Base-by-base conservation (phyloP, 1,140 invertebrate genomes). In the Pantala flavescens region DNA sequence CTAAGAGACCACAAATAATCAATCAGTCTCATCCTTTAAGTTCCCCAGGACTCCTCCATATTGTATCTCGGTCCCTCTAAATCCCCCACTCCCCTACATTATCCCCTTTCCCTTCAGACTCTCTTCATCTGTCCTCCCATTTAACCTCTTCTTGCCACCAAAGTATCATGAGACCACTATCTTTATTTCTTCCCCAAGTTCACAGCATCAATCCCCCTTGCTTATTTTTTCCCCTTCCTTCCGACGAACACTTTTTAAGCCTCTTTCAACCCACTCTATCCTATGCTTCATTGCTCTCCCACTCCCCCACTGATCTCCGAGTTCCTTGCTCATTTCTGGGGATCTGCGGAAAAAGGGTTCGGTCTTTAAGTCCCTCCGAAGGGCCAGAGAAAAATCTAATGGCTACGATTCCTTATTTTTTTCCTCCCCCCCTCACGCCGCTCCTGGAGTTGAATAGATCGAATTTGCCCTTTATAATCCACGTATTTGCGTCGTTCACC, bases 161-260 rank as follows among this genome's bases (percentile, higher is more conserved):
- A 36, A 63, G 49, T 21, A 63, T 63, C 49, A 21, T 12, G 28
- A 36, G 49, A 63, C 49, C n/a, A 63, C 49, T 3, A 16, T 21
- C 49, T 63, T 63, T 21, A 63, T 63, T 63, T 63, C 49, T 63
- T 63, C n/a, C 49, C 49, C 49, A 63, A 63, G 49, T 63, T 63
- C 49, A 63, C 49, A 63, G 49, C 49, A 63, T 63, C 49, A 63
- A 63, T 63, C 49, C 49, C 49, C n/a, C 49, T 21, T 63, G 49
- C 49, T 63, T 63, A 63, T 21, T 63, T 21, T 63, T 63, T 21
- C 49, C 49, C 49, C 49, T 12, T 63, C 49, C 49, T 63, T 63
- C 49, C 49, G 49, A 3, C n/a, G 3, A 3, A 3, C 49, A 63
- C 49, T 63, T 63, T 63, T 63, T 63, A 63, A 63, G 49, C 49